Percentiles rank a stretch among this genome's conserved stretches.
These are phyloP conservation scores for Sebastes fasciatus DNA, from an alignment of 2,113 vertebrate genomes.

Conservation along the genomic window DNA sequence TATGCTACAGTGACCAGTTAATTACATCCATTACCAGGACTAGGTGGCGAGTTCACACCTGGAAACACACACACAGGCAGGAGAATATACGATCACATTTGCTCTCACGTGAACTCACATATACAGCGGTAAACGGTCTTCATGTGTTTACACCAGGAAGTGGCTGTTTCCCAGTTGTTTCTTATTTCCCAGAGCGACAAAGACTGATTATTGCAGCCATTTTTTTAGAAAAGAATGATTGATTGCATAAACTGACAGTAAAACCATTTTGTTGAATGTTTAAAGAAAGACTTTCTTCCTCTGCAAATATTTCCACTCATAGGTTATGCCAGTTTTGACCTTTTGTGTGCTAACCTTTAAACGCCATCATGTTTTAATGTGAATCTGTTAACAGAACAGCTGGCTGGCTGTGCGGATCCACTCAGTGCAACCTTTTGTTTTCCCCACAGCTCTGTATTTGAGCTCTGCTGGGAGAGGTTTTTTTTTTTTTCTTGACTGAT, in stretches of 20 bases:
- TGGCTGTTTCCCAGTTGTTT: conserved; percentile 7
- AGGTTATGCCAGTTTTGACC: conserved; percentile 62
- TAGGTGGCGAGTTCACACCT: conserved; percentile 54
- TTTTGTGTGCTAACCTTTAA: conserved; percentile 75
- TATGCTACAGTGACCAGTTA: conserved; percentile 64
- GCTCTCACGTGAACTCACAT: conserved; percentile 1
- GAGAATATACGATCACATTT: conserved; percentile 1
- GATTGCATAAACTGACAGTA: background rate
- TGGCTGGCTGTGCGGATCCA: conserved; percentile 34
- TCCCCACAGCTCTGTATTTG: conserved; percentile 14
- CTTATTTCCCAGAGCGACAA: conserved; percentile 1
- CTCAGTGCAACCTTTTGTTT: conserved; percentile 64
- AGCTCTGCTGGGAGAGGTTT: conserved; percentile 39
- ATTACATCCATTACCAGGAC: conserved; percentile 73
- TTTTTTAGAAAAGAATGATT: conserved; percentile 11
- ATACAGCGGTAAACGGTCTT: conserved; percentile 2
- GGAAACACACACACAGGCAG: conserved; percentile 32
- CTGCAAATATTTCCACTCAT: conserved; percentile 32
- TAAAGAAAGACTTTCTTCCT: conserved; percentile 29
- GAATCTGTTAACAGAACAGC: conserved; percentile 39
- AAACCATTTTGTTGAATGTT: conserved; percentile 8
- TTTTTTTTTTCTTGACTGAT: conserved; percentile 55
- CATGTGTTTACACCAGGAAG: conserved; percentile 27
- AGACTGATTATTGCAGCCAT: background rate
- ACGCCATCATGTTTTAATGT: conserved; percentile 65